Evolutionary conservation across 2,888 invertebrate genomes (phyloP).

Genomic region (Diaperis boleti): DNA sequence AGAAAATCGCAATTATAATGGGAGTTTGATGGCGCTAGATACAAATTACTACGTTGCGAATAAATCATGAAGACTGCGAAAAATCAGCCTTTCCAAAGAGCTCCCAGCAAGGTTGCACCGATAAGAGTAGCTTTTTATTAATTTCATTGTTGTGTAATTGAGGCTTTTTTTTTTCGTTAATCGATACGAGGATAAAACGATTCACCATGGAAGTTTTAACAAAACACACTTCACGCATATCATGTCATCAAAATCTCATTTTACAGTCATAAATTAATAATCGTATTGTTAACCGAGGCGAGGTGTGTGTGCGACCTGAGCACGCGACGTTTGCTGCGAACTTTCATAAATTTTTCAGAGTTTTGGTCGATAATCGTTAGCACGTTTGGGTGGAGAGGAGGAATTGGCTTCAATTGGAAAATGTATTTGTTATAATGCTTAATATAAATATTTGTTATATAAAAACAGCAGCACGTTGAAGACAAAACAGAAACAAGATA

Average conservation of each 20-base stretch:
- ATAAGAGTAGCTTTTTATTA: conserved; percentile 24
- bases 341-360: conserved; percentile 37
- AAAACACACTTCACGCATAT: conserved; percentile 44
- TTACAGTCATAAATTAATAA: conserved; percentile 51
- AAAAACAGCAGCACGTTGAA: too few relatives aligned
- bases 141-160: conserved; percentile 2
- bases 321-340: conserved; percentile 28
- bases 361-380: conserved; percentile 25
- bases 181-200: conserved; percentile 42
- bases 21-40: conserved; percentile 18
- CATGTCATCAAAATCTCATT: conserved; percentile 54
- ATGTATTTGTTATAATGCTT: neutral
- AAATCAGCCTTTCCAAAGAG: conserved; percentile 17
- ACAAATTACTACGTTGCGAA: conserved; percentile 7
- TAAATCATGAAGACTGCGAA: conserved; percentile 9
- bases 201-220: conserved; percentile 30
- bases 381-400: neutral
- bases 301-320: conserved; percentile 13
- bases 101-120: conserved; percentile 19
- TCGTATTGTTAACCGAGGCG: conserved; percentile 43
- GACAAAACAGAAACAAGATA: too few relatives aligned
- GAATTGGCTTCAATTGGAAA: neutral
- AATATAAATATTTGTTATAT: too few relatives aligned
- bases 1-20: conserved; percentile 20
- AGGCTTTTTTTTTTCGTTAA: conserved; percentile 2